Evolutionary conservation across 2,113 vertebrate species (phyloP).

Genomic region (Mastomys coucha): DNA sequence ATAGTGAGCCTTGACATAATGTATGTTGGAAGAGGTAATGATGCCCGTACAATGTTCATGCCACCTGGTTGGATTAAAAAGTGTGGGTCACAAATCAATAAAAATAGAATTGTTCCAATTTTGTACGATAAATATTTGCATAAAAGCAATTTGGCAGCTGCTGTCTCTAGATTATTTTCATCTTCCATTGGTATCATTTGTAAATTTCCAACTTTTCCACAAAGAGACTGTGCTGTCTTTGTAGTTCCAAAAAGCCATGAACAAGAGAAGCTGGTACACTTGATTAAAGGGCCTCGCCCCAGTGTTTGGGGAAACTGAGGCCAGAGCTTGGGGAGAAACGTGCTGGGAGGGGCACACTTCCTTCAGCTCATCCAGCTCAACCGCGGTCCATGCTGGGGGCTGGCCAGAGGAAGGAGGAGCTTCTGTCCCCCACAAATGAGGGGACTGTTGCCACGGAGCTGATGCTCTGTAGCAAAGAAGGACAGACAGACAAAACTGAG

Average conservation of each 20-base stretch:
- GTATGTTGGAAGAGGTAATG: background rate
- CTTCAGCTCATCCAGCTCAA: accelerated
- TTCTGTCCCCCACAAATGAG: background rate
- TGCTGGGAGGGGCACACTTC: background rate
- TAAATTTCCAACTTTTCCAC: background rate
- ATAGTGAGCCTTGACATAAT: background rate
- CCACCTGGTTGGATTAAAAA: slow-evolving; percentile 16
- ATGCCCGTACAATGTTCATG: background rate
- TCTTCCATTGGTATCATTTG: slow-evolving; percentile 30
- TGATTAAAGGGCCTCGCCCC: background rate
- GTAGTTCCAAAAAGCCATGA: background rate
- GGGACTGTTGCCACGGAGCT: background rate
- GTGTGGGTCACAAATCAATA: background rate
- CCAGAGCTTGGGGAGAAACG: background rate
- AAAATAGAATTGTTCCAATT: background rate
- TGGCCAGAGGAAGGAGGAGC: background rate
- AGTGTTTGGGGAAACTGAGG: background rate
- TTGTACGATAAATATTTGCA: background rate
- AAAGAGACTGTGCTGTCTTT: background rate
- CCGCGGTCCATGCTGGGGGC: background rate
- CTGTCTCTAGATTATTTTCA: slow-evolving; percentile 31
- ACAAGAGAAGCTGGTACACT: background rate
- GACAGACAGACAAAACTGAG: background rate
- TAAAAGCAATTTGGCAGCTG: background rate
- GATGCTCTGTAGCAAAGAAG: background rate